phyloP scores from a whole-genome alignment of 2,888 invertebrate genomes.

The Lithosia quadra region DNA sequence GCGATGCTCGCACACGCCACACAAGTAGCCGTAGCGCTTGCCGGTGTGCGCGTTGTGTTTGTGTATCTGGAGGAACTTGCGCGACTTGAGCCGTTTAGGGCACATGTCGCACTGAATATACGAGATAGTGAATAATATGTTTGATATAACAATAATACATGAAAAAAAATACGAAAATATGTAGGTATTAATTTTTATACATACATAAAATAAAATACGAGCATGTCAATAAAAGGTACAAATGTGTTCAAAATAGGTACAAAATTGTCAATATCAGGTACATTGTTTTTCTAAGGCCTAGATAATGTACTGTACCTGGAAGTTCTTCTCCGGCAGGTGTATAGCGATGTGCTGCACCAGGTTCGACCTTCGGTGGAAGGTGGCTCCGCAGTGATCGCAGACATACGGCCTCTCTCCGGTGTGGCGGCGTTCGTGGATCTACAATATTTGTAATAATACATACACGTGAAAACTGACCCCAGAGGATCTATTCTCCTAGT shows the following conservation, averaged over 20 bases:
- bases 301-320: conserved; percentile 61
- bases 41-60: conserved; percentile 82
- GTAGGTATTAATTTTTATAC: too few species aligned
- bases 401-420: conserved; percentile 79
- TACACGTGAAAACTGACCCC: too few species aligned
- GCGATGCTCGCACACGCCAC: conserved; percentile 74
- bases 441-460: not conserved
- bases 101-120: conserved; percentile 77
- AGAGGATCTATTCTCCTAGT: too few species aligned
- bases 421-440: conserved; percentile 79
- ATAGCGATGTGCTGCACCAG: conserved; percentile 80
- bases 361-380: conserved; percentile 77
- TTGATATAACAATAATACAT: not conserved
- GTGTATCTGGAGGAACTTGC: conserved; percentile 82
- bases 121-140: not conserved
- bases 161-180: too few species aligned
- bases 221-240: too few species aligned
- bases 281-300: too few species aligned
- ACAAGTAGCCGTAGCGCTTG: conserved; percentile 75
- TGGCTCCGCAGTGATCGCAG: conserved; percentile 79
- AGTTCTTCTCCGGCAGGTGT: conserved; percentile 78
- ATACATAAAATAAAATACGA: too few species aligned
- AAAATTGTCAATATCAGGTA: too few species aligned
- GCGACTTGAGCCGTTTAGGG: conserved; percentile 77
- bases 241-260: too few species aligned